Base-by-base conservation (phyloP, 2,888 invertebrate genomes). In the Notodonta dromedarius region DNA sequence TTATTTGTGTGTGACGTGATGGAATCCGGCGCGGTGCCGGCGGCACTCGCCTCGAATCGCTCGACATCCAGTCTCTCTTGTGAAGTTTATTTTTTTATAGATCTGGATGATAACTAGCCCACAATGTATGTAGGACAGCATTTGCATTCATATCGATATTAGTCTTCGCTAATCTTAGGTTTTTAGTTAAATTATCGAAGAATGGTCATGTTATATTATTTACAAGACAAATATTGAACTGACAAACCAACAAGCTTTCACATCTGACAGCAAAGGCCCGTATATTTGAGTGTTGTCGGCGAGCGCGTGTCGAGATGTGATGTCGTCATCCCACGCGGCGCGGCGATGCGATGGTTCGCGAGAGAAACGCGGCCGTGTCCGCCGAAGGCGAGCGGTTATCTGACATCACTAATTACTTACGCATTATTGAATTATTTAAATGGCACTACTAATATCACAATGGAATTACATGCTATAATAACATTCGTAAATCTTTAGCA, bases 1-100 rank as follows among this genome's bases (percentile, higher is more conserved):
- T 65, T 64, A 56, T 57, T 62, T 32, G 52, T 60, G 54, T 51
- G 66, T 67, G 64, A 66, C 73, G 73, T 73, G 76, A 62, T 50
- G 76, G 73, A 69, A 73, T 73, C 63, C 63, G 61, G 56, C 50
- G 64, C 58, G n/a, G n/a, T n/a, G n/a, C n/a, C n/a, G n/a, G n/a
- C 24, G 52, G 65, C 58, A 44, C 12, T 16, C 54, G 53, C 24
- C 7, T 51, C 46, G 5, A 46, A 16, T 9, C 50, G 16, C 50
- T 46, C 50, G 50, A 50, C 52, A 13, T 11, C 32, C 32, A 52
- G 12, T 52, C 11, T 16, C 6, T 13, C 52, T 16, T 12, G 50
- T 6, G 32, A 32, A 32, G 52, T 52, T 24, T 50, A 16, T 50
- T 24, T 24, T 24, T 52, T 13, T 52, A 13, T 52, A 52, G 52